Conservation (phyloP, 2,888 invertebrate species). For the Orchesellides sinensis region DNA sequence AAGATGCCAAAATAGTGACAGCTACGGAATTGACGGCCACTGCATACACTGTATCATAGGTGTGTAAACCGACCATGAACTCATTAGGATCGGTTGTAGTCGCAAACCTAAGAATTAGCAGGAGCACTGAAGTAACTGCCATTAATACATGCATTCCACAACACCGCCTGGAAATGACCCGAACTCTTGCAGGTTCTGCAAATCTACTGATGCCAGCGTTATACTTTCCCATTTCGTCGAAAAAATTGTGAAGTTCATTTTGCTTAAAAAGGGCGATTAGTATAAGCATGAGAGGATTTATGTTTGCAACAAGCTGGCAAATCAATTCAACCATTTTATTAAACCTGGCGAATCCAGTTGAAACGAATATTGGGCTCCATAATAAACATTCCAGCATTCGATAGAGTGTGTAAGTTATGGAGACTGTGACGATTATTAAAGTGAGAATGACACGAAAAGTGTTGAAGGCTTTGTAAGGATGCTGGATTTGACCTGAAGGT, state of each 20-base stretch:
- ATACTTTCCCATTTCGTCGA: conserved; percentile 35
- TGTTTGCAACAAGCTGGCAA: conserved; percentile 19
- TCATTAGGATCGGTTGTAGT: conserved; percentile 17
- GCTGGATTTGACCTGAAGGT: neutral
- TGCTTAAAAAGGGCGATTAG: conserved; percentile 14
- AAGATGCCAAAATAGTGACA: neutral
- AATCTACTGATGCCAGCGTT: conserved; percentile 25
- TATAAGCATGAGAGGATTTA: conserved; percentile 25
- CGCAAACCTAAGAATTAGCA: conserved; percentile 11
- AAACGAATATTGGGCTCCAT: neutral
- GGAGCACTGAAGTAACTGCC: neutral
- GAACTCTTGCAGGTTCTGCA: conserved; percentile 12
- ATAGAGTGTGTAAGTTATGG: neutral
- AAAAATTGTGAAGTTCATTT: neutral
- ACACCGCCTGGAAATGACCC: neutral
- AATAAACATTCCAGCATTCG: conserved; percentile 24
- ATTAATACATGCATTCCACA: conserved; percentile 1
- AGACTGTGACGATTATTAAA: neutral
- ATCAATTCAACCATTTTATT: conserved; percentile 47
- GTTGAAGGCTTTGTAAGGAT: conserved; percentile 6
- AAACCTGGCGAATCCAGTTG: conserved; percentile 3
- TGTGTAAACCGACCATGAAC: neutral
- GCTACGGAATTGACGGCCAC: neutral
- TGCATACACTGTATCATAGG: neutral
- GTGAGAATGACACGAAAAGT: conserved; percentile 10